Evolutionary conservation across 2,888 invertebrate genomes (phyloP).

Genomic region (Oscheius onirici): DNA sequence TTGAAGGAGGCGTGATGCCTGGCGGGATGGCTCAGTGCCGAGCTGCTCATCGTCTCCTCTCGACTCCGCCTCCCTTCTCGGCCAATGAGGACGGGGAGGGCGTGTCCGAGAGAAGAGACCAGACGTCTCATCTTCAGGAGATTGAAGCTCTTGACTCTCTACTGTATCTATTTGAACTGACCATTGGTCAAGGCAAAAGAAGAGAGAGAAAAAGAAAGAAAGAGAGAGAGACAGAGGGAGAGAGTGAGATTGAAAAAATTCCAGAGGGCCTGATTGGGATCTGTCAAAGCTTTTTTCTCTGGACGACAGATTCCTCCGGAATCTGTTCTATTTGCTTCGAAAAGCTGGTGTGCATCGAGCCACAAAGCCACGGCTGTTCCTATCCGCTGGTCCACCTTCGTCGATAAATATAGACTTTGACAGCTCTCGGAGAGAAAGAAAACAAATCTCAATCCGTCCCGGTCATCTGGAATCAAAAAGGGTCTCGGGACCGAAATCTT

Average conservation of each 20-base stretch:
- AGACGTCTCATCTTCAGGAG: slow-evolving; percentile 17
- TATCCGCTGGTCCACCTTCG: slow-evolving; percentile 26
- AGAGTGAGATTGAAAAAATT: not conserved
- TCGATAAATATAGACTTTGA: slow-evolving; percentile 29
- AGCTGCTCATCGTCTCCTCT: slow-evolving; percentile 32
- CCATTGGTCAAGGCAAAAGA: not conserved
- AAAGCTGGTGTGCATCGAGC: too few species aligned
- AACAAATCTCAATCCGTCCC: too few species aligned
- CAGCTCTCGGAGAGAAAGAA: slow-evolving; percentile 10
- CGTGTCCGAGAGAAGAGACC: slow-evolving; percentile 22
- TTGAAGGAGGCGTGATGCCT: slow-evolving; percentile 23
- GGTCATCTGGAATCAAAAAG: too few species aligned
- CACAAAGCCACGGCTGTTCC: not conserved
- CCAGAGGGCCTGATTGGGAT: not conserved
- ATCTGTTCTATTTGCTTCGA: slow-evolving; percentile 17
- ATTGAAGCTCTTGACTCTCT: not conserved
- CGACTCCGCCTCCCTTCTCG: slow-evolving; percentile 10
- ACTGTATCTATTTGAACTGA: not conserved
- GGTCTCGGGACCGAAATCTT: too few species aligned
- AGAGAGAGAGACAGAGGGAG: not conserved
- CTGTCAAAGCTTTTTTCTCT: not conserved
- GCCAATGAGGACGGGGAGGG: slow-evolving; percentile 20
- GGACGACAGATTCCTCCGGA: not conserved
- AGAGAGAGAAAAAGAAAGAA: not conserved
- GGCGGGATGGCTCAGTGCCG: slow-evolving; percentile 22